Base-by-base conservation (phyloP, 2,797 vertebrate species). In the Valencia hispanica region DNA sequence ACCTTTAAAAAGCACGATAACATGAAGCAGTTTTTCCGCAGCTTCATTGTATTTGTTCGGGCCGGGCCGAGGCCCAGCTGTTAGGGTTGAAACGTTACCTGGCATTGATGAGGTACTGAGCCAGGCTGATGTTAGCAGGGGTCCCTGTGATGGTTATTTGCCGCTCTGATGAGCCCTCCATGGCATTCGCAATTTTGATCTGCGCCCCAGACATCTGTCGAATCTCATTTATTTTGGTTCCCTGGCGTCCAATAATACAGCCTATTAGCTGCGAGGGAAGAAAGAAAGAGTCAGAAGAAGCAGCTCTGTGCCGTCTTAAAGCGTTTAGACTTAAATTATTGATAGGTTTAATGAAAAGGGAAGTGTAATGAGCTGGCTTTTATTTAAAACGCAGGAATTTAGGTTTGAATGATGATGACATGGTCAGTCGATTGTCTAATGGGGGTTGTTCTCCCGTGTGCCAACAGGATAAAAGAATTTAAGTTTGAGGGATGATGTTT, bases 221-320 rank as follows among this genome's bases (percentile, higher is more conserved):
- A 90, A 99, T 99, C 95, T 99, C 98, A 92, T 99, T 99, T 94
- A 99, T 99, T 96, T 99, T 99, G 95, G 97, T 99, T 94, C 98
- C 98, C 93, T 99, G 98, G 91, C 97, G 97, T 94, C 98, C 98
- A 72, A 99, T 99, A 93, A 99, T 99, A 92, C 97, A 99, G 94
- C 98, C 98, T 97, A 99, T 99, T 95, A 99, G 95, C 97, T 99
- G 94, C 39, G n/a, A 36, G 91, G 92, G 93, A 82, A 84, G 93
- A n/a, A 43, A 88, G 50, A 91, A 43, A 51, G 79, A 89, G 72
- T 41, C 30, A 68, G 27, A 72, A 86, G 84, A 75, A 57, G 73
- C 82, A 84, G 36, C 11, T n/a, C 7, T 34, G 3, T 17, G 30
- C n/a, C 74, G 34, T 73, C 51, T 74, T 65, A 53, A 55, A 65